Base-by-base conservation (phyloP, 35 echinoderm and acorn worm genomes). In the Anneissia japonica region DNA sequence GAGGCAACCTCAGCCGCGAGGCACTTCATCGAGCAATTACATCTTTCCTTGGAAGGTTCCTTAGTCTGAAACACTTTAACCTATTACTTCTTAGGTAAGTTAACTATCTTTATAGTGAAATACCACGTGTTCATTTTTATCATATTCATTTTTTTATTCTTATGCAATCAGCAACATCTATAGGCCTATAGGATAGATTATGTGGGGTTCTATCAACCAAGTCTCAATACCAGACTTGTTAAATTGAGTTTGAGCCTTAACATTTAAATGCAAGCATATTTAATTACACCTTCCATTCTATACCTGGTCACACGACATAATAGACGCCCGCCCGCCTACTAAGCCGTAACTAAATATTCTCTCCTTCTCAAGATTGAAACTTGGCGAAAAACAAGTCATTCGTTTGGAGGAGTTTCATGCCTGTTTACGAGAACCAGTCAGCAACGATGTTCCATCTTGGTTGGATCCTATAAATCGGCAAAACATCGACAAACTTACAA, bases 391-490 rank as follows among this genome's bases (percentile, higher is more conserved):
- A 31, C 89, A 99, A 84, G 89, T 91, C 0, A 91, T 99, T 45
- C 83, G 88, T 80, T 40, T 99, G 12, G 96, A 99, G 28, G 96
- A 99, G 32, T 99, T 99, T 83, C 94, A 99, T 76, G 91, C 96
- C 4, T 90, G 82, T 81, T 99, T 99, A 78, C 84, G 89, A 36
- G 82, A 91, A 46, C 81, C 45, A 28, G 86, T 90, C 31, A 86
- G 78, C 46, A 81, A 89, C 10, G 91, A 84, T 36, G 80, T 99
- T 86, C 96, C 96, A 0, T 89, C 77, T 5, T 99, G 96, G 96
- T 89, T 99, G 86, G 96, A 99, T 81, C 96, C 96, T 5, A 82
- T 99, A 26, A 99, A 99, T 55, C 84, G 96, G 45, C 79, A 93
- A 32, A 64, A 74, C 36, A 74, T 75, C 0, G 92, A 94, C 30